Evolutionary conservation across 2,797 vertebrate genomes (phyloP).

Genomic region (Bradypodion pumilum): DNA sequence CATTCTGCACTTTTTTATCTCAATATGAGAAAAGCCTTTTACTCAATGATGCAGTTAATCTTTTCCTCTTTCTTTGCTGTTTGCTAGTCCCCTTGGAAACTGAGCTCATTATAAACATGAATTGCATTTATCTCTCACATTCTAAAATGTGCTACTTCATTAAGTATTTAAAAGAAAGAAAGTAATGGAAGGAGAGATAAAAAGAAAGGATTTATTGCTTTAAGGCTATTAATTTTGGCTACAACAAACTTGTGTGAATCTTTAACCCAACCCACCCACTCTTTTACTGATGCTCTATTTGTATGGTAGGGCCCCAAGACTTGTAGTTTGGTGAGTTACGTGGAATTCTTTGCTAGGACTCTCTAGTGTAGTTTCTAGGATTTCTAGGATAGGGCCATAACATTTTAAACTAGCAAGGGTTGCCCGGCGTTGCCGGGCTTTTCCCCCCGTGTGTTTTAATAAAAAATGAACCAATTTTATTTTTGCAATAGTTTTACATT

Average conservation of each 20-base stretch:
- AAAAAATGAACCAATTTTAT: too few relatives aligned
- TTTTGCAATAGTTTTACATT: too few relatives aligned
- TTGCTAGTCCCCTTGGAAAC: background rate
- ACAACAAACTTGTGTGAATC: too few relatives aligned
- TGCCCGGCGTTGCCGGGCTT: too few relatives aligned
- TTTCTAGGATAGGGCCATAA: background rate
- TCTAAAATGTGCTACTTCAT: conserved; percentile 3
- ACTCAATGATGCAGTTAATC: conserved; percentile 2
- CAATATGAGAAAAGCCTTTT: background rate
- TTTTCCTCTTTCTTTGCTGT: conserved; percentile 1
- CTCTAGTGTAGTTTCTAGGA: background rate
- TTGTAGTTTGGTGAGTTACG: background rate
- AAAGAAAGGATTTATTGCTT: background rate
- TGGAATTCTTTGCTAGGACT: background rate
- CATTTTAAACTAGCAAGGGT: too few relatives aligned
- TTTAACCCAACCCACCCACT: too few relatives aligned
- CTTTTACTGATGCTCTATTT: too few relatives aligned
- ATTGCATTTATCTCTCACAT: background rate
- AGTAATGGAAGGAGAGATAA: background rate
- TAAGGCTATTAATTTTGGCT: background rate
- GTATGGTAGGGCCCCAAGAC: too few relatives aligned
- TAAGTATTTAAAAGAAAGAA: background rate
- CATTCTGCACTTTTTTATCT: background rate
- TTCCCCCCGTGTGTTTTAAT: too few relatives aligned
- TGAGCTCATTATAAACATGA: conserved; percentile 7